phyloP scores from a whole-genome alignment of 2,797 vertebrate species.

The Pseudopleuronectes americanus region DNA sequence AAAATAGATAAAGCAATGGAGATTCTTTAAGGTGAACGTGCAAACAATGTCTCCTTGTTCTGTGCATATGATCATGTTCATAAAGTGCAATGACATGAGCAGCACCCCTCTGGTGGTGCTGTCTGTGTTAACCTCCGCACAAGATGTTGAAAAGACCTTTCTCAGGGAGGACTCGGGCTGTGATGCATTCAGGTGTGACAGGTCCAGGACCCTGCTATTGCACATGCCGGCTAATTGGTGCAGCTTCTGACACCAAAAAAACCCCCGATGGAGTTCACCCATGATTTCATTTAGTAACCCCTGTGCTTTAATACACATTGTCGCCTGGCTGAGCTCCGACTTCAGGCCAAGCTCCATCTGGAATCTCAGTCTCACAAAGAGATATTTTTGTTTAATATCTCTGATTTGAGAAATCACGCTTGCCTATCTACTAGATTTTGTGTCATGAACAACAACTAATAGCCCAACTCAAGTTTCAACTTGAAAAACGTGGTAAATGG shows the following conservation, averaged over 20 bases:
- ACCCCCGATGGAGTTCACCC: too few relatives aligned
- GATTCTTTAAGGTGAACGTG: too few relatives aligned
- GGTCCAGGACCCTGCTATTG: constrained; percentile 8
- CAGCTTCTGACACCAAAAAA: too few relatives aligned
- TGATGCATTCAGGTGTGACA: too few relatives aligned
- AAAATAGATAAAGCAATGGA: too few relatives aligned
- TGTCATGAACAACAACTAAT: neutral
- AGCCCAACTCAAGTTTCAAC: neutral
- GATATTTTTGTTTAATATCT: constrained; percentile 12
- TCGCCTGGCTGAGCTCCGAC: too few relatives aligned
- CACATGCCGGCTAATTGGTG: constrained; percentile 5
- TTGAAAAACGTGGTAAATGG: neutral
- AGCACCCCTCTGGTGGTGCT: neutral
- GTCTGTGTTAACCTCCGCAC: neutral
- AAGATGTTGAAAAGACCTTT: neutral
- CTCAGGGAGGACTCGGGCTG: too few relatives aligned
- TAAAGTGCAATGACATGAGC: neutral
- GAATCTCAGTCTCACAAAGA: too few relatives aligned
- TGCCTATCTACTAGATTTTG: neutral
- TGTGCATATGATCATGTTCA: neutral
- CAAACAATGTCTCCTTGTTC: neutral
- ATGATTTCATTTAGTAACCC: too few relatives aligned
- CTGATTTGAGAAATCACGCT: too few relatives aligned
- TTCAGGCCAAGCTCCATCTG: too few relatives aligned
- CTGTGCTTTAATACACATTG: too few relatives aligned